Conservation (phyloP, 1,140 invertebrate genomes). For the Lutraria rhynchaena region DNA sequence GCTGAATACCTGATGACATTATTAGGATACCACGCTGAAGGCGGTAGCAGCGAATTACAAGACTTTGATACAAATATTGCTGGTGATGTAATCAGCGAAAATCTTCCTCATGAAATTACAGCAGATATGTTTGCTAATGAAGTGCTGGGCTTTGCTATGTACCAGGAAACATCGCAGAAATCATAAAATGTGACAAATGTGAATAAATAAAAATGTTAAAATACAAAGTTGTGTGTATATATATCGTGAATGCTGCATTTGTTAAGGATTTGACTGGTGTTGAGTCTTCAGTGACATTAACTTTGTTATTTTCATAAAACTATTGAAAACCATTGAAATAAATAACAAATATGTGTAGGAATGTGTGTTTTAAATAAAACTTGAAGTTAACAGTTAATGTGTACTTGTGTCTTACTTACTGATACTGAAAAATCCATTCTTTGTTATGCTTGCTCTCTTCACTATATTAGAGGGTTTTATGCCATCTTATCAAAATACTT, state of each 20-base stretch:
- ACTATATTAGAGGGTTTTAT: too few relatives aligned
- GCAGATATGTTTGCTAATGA: constrained; percentile 78
- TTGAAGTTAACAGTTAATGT: too few relatives aligned
- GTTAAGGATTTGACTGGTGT: too few relatives aligned
- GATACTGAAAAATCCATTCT: too few relatives aligned
- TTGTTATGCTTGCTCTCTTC: too few relatives aligned
- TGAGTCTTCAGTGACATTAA: too few relatives aligned
- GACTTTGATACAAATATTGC: constrained; percentile 74
- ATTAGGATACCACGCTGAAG: constrained; percentile 80
- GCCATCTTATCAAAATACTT: too few relatives aligned
- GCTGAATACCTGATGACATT: constrained; percentile 81
- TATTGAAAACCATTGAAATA: too few relatives aligned
- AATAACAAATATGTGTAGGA: too few relatives aligned
- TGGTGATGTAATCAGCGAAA: constrained; percentile 77
- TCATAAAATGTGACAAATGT: not conserved
- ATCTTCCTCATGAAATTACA: constrained; percentile 77
- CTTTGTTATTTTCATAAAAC: too few relatives aligned
- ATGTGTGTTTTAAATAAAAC: too few relatives aligned
- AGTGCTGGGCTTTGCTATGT: constrained; percentile 79
- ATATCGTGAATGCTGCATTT: not conserved
- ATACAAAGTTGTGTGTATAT: not conserved
- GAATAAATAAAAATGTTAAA: not conserved
- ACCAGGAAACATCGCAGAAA: constrained; percentile 43
- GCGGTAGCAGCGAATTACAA: constrained; percentile 79
- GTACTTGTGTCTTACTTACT: too few relatives aligned